Evolutionary conservation across 2,797 vertebrate species (phyloP).

Genomic region (Zenarchopterus dispar): DNA sequence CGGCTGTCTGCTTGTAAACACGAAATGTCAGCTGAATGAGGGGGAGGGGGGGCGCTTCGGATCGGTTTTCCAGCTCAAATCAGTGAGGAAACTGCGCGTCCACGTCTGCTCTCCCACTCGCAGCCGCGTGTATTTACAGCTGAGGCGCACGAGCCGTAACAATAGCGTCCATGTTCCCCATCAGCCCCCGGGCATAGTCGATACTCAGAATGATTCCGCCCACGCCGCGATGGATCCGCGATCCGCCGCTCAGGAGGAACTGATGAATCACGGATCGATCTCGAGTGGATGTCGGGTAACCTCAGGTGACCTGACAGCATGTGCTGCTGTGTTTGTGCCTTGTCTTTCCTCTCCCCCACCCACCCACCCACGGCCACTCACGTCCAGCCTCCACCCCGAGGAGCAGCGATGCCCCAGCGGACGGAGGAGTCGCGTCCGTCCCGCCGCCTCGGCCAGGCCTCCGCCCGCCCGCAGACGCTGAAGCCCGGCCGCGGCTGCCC

Average conservation of each 20-base stretch:
- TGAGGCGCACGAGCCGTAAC: slow-evolving; percentile 57
- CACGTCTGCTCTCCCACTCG: too few relatives aligned
- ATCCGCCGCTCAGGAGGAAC: slow-evolving; percentile 16
- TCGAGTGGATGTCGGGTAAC: slow-evolving; percentile 44
- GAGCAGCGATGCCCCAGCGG: slow-evolving; percentile 73
- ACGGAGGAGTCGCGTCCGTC: slow-evolving; percentile 55
- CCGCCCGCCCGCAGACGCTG: slow-evolving; percentile 49
- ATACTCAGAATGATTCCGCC: slow-evolving; percentile 26
- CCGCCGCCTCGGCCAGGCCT: slow-evolving; percentile 60
- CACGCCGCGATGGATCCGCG: slow-evolving; percentile 7
- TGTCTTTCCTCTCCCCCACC: background rate
- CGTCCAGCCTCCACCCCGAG: slow-evolving; percentile 44
- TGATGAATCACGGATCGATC: slow-evolving; percentile 65
- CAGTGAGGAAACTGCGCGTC: too few relatives aligned
- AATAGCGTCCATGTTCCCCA: slow-evolving; percentile 61
- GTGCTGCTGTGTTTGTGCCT: slow-evolving; percentile 30
- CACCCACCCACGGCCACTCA: too few relatives aligned
- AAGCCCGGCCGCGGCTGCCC: slow-evolving; percentile 69
- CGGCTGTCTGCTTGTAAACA: slow-evolving; percentile 78
- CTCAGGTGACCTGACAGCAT: slow-evolving; percentile 61
- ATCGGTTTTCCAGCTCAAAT: too few relatives aligned
- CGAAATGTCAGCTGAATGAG: slow-evolving; percentile 56
- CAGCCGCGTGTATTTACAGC: slow-evolving; percentile 46
- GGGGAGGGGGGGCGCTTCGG: slow-evolving; percentile 41
- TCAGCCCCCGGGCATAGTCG: slow-evolving; percentile 48